Conservation (phyloP, 1,140 invertebrate genomes). For the Nixonia krombeini region DNA sequence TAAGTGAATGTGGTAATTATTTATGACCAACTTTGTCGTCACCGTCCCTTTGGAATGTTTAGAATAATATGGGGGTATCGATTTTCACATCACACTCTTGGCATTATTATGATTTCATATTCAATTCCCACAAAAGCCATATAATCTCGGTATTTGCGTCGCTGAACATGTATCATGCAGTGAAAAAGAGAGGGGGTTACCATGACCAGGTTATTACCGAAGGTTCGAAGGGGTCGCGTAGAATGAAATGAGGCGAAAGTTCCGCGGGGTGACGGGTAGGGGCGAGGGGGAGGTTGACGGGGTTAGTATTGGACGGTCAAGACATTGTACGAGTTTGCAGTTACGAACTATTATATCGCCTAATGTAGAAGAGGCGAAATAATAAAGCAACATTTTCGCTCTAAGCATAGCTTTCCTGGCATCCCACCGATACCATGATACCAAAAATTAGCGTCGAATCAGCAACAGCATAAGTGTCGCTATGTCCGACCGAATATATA, state of each 20-base stretch:
- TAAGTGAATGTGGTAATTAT: too few species aligned
- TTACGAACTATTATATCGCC: slow-evolving; percentile 30
- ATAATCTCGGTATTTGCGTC: slow-evolving; percentile 20
- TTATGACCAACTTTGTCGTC: not conserved
- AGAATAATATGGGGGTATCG: slow-evolving; percentile 43
- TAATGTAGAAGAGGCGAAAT: slow-evolving; percentile 26
- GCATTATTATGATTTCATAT: slow-evolving; percentile 26
- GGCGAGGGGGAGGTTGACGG: not conserved
- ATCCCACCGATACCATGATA: too few species aligned
- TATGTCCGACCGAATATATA: too few species aligned
- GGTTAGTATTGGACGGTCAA: slow-evolving; percentile 2
- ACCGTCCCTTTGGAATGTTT: slow-evolving; percentile 28
- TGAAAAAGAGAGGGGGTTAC: slow-evolving; percentile 11
- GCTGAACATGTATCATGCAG: slow-evolving; percentile 8
- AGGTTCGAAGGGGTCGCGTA: slow-evolving; percentile 12
- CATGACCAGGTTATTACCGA: slow-evolving; percentile 15
- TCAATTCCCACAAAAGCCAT: slow-evolving; percentile 34
- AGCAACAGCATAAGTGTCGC: too few species aligned
- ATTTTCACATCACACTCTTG: slow-evolving; percentile 15
- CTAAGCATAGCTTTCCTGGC: slow-evolving; percentile 19
- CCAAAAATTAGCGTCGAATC: too few species aligned
- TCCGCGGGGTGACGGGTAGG: slow-evolving; percentile 2
- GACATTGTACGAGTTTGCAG: slow-evolving; percentile 21
- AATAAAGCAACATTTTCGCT: slow-evolving; percentile 30
- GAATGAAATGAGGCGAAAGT: slow-evolving; percentile 25